Percentiles rank a stretch among this genome's conserved stretches.
Conservation (phyloP, 2,113 vertebrate species). For the Heterocephalus glaber region DNA sequence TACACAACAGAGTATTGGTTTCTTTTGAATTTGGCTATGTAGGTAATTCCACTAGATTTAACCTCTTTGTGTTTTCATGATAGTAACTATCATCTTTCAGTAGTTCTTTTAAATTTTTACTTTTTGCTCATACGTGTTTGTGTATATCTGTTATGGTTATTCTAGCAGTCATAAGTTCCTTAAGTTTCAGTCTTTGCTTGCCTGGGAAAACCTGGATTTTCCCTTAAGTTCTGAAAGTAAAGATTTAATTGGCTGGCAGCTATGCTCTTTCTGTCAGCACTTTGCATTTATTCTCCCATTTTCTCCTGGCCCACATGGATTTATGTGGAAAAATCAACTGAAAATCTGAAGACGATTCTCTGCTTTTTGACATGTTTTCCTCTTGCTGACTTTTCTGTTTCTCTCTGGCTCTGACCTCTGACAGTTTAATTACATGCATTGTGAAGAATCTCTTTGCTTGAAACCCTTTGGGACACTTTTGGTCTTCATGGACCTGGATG, state of each 20-base stretch:
- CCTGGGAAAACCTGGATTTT: not conserved
- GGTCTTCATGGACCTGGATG: too few species aligned
- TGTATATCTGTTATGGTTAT: not conserved
- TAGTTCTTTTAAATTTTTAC: not conserved
- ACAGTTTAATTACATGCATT: too few species aligned
- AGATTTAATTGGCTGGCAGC: not conserved
- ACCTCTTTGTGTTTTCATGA: not conserved
- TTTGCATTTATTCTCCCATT: not conserved
- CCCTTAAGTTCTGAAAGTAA: not conserved
- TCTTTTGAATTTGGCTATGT: not conserved
- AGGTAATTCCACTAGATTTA: not conserved
- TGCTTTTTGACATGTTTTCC: too few species aligned
- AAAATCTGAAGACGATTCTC: too few species aligned
- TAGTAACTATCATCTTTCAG: too few species aligned
- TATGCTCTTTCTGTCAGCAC: not conserved
- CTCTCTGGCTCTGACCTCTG: too few species aligned
- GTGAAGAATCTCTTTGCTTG: too few species aligned
- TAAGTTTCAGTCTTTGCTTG: not conserved
- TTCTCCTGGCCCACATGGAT: too few species aligned
- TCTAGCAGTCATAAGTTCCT: not conserved
- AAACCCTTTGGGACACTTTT: too few species aligned
- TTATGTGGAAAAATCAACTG: too few species aligned
- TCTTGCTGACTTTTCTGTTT: too few species aligned
- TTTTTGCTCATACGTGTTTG: not conserved
- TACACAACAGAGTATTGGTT: too few species aligned